These are phyloP conservation scores for Bubalus kerabau DNA, from an alignment of 2,113 vertebrate genomes.

Conservation along the genomic window DNA sequence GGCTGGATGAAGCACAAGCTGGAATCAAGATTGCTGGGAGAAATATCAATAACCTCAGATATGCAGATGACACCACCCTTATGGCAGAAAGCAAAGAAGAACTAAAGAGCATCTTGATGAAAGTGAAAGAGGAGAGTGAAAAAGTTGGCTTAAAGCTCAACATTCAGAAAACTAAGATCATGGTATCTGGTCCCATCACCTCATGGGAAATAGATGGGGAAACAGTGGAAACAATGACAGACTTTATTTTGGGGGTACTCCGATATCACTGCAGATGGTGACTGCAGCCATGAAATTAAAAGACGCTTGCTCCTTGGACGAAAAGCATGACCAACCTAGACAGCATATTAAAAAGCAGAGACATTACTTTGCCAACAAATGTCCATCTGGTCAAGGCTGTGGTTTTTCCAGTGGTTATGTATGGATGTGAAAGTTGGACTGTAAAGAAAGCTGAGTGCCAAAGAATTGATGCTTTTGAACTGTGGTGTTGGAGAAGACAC, in stretches of 20 bases:
- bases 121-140: neutral
- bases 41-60: neutral
- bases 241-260: neutral
- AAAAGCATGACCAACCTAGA: neutral
- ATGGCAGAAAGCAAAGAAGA: neutral
- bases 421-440: neutral
- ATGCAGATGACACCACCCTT: neutral
- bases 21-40: neutral
- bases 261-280: neutral
- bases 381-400: neutral
- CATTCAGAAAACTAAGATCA: neutral
- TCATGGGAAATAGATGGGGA: neutral
- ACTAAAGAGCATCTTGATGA: neutral
- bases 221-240: neutral
- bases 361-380: neutral
- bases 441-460: neutral
- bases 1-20: neutral
- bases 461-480: neutral
- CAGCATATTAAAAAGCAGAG: neutral
- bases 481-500: neutral
- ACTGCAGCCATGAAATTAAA: neutral
- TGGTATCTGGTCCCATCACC: neutral
- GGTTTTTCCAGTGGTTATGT: neutral
- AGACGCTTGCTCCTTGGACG: neutral
- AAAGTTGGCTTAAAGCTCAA: neutral